These are phyloP conservation scores for Pipistrellus pygmaeus DNA, from an alignment of 2,797 vertebrate genomes.

Conservation along the genomic window DNA sequence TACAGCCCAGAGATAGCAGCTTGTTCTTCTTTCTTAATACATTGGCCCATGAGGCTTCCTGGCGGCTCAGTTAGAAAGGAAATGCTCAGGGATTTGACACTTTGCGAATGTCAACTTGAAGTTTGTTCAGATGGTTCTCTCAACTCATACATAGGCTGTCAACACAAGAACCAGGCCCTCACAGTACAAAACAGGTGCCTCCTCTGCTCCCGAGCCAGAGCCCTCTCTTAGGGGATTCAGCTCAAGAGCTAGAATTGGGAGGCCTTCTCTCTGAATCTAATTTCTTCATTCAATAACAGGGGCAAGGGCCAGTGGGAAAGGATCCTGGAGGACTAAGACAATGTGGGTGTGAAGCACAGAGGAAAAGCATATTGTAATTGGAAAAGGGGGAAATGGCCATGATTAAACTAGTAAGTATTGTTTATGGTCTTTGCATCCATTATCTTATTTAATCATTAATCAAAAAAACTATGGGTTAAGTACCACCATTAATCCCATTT, in stretches of 20 bases:
- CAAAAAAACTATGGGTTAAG: background rate
- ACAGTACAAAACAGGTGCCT: background rate
- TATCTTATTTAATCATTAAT: slow-evolving; percentile 33
- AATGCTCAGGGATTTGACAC: slow-evolving; percentile 25
- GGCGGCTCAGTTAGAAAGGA: slow-evolving; percentile 10
- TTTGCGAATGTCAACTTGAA: slow-evolving; percentile 56
- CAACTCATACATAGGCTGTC: background rate
- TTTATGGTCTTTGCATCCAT: background rate
- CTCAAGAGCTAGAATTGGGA: background rate
- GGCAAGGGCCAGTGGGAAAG: background rate
- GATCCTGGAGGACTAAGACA: background rate
- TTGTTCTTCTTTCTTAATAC: slow-evolving; percentile 43
- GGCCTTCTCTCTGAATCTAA: background rate
- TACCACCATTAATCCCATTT: background rate
- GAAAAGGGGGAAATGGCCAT: background rate
- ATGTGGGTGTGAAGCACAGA: background rate
- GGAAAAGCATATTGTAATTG: background rate
- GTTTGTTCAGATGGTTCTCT: slow-evolving; percentile 7
- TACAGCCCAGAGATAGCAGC: background rate
- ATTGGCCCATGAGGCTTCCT: background rate
- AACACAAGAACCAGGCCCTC: background rate
- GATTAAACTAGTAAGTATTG: background rate
- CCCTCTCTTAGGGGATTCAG: background rate
- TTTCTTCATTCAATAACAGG: slow-evolving; percentile 34
- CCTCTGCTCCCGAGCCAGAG: background rate